A percentile compares a stretch with the other conserved stretches of the same genome.
These are phyloP conservation scores for Burhinus oedicnemus DNA, from an alignment of 2,113 vertebrate genomes.

Conservation along the genomic window DNA sequence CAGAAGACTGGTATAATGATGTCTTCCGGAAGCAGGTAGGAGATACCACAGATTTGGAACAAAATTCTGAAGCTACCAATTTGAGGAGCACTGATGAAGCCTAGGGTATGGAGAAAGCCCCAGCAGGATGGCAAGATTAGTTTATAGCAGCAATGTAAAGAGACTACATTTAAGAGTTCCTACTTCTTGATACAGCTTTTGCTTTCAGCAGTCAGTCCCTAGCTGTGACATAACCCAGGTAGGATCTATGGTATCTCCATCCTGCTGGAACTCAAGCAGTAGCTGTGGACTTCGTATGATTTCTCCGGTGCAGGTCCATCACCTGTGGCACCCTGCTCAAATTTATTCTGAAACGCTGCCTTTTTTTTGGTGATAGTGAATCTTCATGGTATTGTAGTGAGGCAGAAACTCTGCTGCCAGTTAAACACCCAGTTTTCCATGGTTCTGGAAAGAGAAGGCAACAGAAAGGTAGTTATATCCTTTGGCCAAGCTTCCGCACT, in stretches of 20 bases:
- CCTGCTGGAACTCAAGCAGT: accelerated
- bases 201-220: not conserved
- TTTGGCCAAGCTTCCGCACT: not conserved
- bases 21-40: not conserved
- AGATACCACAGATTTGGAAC: not conserved
- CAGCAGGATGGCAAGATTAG: not conserved
- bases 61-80: not conserved
- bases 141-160: not conserved
- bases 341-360: not conserved
- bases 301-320: not conserved
- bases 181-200: not conserved
- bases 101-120: not conserved
- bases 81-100: not conserved
- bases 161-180: not conserved
- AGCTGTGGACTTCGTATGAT: not conserved
- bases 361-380: not conserved
- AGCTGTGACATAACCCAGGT: not conserved
- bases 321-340: not conserved
- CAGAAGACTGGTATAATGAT: not conserved
- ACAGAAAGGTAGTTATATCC: not conserved
- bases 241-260: not conserved
- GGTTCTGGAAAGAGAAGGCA: not conserved
- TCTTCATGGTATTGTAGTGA: not conserved
- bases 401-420: not conserved
- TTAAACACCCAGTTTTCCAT: not conserved